A percentile compares a stretch with the other conserved stretches of the same genome.
phyloP scores from a whole-genome alignment of 2,888 invertebrate genomes.

The Rhagophthalmus giganteus region DNA sequence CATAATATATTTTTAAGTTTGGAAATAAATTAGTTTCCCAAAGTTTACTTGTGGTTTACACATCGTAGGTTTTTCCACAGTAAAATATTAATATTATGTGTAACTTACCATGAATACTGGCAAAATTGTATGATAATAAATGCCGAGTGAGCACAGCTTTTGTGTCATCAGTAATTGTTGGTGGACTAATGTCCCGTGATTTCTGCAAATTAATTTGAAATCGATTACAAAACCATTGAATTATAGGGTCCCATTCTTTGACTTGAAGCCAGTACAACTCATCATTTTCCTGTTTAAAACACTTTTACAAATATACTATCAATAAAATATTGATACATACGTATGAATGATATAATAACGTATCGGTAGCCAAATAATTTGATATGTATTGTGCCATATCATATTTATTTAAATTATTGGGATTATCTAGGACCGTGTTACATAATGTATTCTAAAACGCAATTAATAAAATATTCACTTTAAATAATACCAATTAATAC shows the following conservation, averaged over 20 bases:
- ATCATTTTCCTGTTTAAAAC: slow-evolving; percentile 68
- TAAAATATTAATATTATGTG: not conserved
- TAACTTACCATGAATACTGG: slow-evolving; percentile 77
- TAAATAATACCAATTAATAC: too few relatives aligned
- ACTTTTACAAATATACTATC: slow-evolving; percentile 4
- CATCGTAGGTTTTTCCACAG: too few relatives aligned
- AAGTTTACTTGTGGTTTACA: too few relatives aligned
- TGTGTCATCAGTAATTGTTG: slow-evolving; percentile 66
- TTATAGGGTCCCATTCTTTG: slow-evolving; percentile 85
- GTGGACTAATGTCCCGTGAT: slow-evolving; percentile 71
- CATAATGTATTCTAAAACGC: slow-evolving; percentile 77
- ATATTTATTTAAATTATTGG: slow-evolving; percentile 73
- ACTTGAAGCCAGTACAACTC: slow-evolving; percentile 76
- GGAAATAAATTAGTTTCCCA: too few relatives aligned
- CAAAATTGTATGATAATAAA: slow-evolving; percentile 79
- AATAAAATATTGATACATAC: slow-evolving; percentile 56
- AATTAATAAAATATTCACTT: too few relatives aligned
- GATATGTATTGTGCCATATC: slow-evolving; percentile 78
- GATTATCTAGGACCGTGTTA: slow-evolving; percentile 92
- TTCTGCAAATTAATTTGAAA: slow-evolving; percentile 74
- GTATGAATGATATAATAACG: slow-evolving; percentile 74
- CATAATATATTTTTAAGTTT: too few relatives aligned
- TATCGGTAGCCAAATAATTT: slow-evolving; percentile 81
- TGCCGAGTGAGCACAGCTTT: slow-evolving; percentile 72
- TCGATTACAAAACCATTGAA: slow-evolving; percentile 86